These are phyloP conservation scores for Metaphire vulgaris DNA, from an alignment of 1,140 invertebrate species.

Conservation along the genomic window DNA sequence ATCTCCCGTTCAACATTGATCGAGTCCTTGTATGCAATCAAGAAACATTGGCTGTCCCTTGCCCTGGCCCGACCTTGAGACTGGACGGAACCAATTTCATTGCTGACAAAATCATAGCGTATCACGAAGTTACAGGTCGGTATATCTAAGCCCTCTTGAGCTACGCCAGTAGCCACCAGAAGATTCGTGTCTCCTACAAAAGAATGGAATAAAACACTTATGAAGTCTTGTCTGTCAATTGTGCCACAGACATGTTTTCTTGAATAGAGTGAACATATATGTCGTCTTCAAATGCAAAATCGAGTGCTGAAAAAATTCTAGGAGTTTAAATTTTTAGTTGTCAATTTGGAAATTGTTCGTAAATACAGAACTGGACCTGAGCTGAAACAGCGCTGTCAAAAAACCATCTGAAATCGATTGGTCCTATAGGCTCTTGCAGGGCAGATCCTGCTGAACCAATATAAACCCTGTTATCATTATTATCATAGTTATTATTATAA, in stretches of 20 bases:
- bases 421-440: too few relatives aligned
- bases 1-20: conserved; percentile 23
- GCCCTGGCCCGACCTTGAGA: conserved; percentile 27
- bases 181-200: conserved; percentile 1
- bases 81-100: conserved; percentile 31
- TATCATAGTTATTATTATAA: too few relatives aligned
- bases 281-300: not conserved
- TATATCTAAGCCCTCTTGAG: conserved; percentile 30
- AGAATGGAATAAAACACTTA: not conserved
- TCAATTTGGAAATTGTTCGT: too few relatives aligned
- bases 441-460: too few relatives aligned
- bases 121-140: conserved; percentile 29
- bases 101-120: conserved; percentile 31
- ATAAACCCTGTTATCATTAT: too few relatives aligned
- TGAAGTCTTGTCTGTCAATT: not conserved
- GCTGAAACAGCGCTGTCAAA: too few relatives aligned
- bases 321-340: not conserved
- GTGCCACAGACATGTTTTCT: not conserved
- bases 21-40: conserved; percentile 19
- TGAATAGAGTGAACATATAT: not conserved
- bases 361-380: too few relatives aligned
- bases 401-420: too few relatives aligned
- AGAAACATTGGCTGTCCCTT: conserved; percentile 23
- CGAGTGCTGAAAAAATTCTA: not conserved
- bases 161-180: conserved; percentile 24